A percentile compares a stretch with the other conserved stretches of the same genome.
Evolutionary conservation across 2,113 vertebrate species (phyloP).

Genomic region (Coryphaenoides rupestris): DNA sequence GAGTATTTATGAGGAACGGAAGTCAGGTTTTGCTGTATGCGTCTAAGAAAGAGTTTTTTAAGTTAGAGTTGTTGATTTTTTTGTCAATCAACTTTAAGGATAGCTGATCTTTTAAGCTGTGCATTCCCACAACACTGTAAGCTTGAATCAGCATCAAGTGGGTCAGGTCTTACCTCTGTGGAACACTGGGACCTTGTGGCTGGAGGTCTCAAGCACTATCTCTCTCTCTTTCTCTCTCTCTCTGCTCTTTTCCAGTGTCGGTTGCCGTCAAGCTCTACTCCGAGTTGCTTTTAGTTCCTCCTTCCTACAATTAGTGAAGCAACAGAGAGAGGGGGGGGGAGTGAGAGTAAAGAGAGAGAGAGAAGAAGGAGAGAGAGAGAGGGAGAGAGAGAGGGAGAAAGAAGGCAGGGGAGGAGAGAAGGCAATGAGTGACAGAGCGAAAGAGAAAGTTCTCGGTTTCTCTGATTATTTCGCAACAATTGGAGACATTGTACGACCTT

Average conservation of each 20-base stretch:
- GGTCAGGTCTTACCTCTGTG: too few species aligned
- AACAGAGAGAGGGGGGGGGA: background rate
- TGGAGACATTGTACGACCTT: constrained; percentile 27
- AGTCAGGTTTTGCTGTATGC: too few species aligned
- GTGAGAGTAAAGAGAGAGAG: background rate
- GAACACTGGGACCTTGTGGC: too few species aligned
- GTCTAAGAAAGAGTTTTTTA: too few species aligned
- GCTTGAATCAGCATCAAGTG: too few species aligned
- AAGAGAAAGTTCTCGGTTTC: constrained; percentile 19
- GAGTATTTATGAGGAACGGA: too few species aligned
- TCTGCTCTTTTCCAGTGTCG: background rate
- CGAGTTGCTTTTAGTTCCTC: background rate
- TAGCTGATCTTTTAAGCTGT: too few species aligned
- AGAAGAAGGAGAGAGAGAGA: background rate
- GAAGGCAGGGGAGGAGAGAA: background rate
- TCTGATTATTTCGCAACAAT: constrained; percentile 20
- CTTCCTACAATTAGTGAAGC: constrained; percentile 2
- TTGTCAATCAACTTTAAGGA: too few species aligned
- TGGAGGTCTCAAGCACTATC: background rate
- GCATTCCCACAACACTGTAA: too few species aligned
- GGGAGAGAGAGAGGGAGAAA: background rate
- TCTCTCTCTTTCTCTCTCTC: background rate
- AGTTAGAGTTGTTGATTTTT: too few species aligned
- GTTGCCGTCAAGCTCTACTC: background rate
- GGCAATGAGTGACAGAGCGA: background rate